Base-by-base conservation (phyloP, 2,888 invertebrate genomes). In the Deroplatys truncata region DNA sequence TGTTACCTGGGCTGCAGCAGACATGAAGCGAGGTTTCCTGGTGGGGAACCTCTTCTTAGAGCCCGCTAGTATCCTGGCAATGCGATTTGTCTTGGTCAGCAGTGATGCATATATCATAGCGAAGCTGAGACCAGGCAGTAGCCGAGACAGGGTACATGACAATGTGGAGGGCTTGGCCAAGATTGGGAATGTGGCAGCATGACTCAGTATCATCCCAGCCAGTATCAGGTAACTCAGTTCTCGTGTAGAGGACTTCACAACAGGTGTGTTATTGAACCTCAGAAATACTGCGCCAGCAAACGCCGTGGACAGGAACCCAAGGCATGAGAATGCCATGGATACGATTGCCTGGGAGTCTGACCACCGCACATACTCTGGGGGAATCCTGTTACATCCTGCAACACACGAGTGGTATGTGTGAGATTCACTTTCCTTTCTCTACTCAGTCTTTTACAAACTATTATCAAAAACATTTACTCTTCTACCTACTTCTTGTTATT, bases 71-170 rank as follows among this genome's bases (percentile, higher is more conserved):
- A 97, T 97, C 72, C 97, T 93, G 0, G 97, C 96, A 90, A 97
- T 97, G 90, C 97, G 94, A 92, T 97, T 97, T 0, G 97, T 97
- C 93, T 97, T 97, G 25, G 97, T 97, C 86, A 97, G 94, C 88
- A 97, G 93, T 13, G 96, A 95, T 0, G 96, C 96, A 93, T 97
- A 97, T 91, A 97, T 96, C 94, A 97, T 95, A 5, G 96, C 95
- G 92, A 97, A 96, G 91, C 96, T 95, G 91, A 96, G 93, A 7
- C 96, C 96, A 0, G 96, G 96, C 92, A 96, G 92, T 28, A 94
- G 93, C 56, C 96, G 94, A 88, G 95, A 94, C 88, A 96, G 92
- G 90, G 95, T 95, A 92, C 97, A 96, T 15, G 95, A 93, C 25
- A 93, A 91, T 28, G 92, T 92, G 13, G 95, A 94, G 1, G 97